A percentile compares a stretch with the other conserved stretches of the same genome.
These are phyloP conservation scores for Rhinoderma darwinii DNA, from an alignment of 2,113 vertebrate species.

Conservation along the genomic window DNA sequence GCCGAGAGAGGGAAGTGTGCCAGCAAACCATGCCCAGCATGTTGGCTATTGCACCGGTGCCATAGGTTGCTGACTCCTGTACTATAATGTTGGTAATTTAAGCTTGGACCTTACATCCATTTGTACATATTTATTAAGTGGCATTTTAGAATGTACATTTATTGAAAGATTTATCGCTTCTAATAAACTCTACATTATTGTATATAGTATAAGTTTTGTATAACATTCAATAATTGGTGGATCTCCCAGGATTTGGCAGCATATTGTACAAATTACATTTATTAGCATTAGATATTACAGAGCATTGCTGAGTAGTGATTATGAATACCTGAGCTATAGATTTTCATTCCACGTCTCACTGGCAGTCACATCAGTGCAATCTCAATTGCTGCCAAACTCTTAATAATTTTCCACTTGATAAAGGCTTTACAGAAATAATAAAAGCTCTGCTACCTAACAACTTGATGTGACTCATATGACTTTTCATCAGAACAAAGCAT, in stretches of 20 bases:
- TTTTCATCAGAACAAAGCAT: background rate
- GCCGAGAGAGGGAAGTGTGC: too few species aligned
- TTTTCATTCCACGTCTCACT: slow-evolving; percentile 6
- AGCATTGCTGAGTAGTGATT: slow-evolving; percentile 30
- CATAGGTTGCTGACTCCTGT: too few species aligned
- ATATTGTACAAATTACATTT: slow-evolving; percentile 11
- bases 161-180: background rate
- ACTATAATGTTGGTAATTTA: background rate
- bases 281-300: slow-evolving; percentile 17
- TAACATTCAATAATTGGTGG: background rate
- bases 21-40: too few species aligned
- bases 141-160: background rate
- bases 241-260: background rate
- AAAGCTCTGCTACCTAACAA: background rate
- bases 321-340: slow-evolving; percentile 22
- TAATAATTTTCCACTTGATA: slow-evolving; percentile 37
- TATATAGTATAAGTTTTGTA: background rate
- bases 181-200: background rate
- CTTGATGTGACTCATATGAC: background rate
- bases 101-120: background rate
- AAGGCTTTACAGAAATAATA: slow-evolving; percentile 40
- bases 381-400: slow-evolving; percentile 29
- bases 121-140: background rate
- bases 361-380: slow-evolving; percentile 29
- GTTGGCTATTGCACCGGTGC: too few species aligned